A percentile compares a stretch with the other conserved stretches of the same genome.
Evolutionary conservation across 2,888 invertebrate species (phyloP).

Genomic region (Malthinus seriepunctatus): DNA sequence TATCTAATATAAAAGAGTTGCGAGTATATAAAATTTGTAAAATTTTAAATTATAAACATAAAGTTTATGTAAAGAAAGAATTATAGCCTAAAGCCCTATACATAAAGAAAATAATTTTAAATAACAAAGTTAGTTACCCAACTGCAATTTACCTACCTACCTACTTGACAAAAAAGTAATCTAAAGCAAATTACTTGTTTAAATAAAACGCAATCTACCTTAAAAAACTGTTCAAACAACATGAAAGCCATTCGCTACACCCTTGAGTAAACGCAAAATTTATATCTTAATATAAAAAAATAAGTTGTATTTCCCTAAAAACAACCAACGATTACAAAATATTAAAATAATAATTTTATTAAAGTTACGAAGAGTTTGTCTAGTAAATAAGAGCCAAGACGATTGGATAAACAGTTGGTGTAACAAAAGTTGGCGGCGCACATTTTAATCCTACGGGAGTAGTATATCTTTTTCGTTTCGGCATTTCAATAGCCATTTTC

Average conservation of each 20-base stretch:
- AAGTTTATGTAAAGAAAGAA: too few species aligned
- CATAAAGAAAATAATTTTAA: too few species aligned
- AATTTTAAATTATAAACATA: too few species aligned
- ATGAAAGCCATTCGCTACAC: conserved; percentile 7
- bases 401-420: neutral
- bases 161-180: neutral
- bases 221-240: conserved; percentile 11
- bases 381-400: neutral
- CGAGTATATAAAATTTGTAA: too few species aligned
- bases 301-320: neutral
- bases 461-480: conserved; percentile 21
- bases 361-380: neutral
- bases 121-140: neutral
- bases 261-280: conserved; percentile 6
- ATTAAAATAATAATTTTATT: conserved; percentile 7
- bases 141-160: neutral
- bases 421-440: too few species aligned
- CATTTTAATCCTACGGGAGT: conserved; percentile 8
- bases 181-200: conserved; percentile 9
- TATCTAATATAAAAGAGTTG: too few species aligned
- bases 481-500: conserved; percentile 23
- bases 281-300: conserved; percentile 11
- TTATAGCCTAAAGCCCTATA: too few species aligned
- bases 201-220: conserved; percentile 6
- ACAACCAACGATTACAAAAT: conserved; percentile 1